Evolutionary conservation across 2,888 invertebrate genomes (phyloP), one percentile per base, ranked within the genome.

Genomic region (Molanna angustata): DNA sequence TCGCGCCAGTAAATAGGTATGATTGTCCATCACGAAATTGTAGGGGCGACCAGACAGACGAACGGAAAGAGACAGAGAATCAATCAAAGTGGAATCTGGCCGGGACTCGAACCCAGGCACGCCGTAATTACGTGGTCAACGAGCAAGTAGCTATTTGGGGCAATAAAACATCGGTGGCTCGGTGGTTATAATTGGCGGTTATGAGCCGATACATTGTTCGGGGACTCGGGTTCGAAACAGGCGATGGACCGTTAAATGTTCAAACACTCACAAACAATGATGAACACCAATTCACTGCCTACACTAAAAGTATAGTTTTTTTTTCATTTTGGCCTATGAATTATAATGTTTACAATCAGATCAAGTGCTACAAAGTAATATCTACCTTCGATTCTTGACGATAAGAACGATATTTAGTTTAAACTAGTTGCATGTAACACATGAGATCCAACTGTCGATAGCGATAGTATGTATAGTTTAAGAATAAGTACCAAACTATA

Each of bases 151-250:
- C 51, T 57, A 57, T 57, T 57, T 57, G 46, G 54, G 54, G 54
- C 40, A 57, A 57, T 57, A 57, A 57, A 57, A 57, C 40, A 51
- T 57, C 55, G 51, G 55, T 47, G 46, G 54, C 50, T 44, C 32
- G 41, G 53, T 46, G 16, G 18, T 31, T 39, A 41, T 57, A 57
- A 57, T 57, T 57, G 54, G 51, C 45, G 50, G 57, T 53, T 54
- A 17, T 27, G 17, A 27, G 32, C 9, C 44, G n/a, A 31, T 17
- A 44, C 32, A 44, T 44, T 43, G 43, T 21, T 21, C 27, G 27
- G 31, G 16, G n/a, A n/a, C 43, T n/a, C 21, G 21, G 43, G 14
- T 27, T 27, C 7, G 33, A 18, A 13, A 18, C 44, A 17, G 16
- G 4, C 27, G 16, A 27, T 27, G 27, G 32, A 44, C 44, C 31